phyloP scores from a whole-genome alignment of 2,888 invertebrate genomes.

The Neria commutata region DNA sequence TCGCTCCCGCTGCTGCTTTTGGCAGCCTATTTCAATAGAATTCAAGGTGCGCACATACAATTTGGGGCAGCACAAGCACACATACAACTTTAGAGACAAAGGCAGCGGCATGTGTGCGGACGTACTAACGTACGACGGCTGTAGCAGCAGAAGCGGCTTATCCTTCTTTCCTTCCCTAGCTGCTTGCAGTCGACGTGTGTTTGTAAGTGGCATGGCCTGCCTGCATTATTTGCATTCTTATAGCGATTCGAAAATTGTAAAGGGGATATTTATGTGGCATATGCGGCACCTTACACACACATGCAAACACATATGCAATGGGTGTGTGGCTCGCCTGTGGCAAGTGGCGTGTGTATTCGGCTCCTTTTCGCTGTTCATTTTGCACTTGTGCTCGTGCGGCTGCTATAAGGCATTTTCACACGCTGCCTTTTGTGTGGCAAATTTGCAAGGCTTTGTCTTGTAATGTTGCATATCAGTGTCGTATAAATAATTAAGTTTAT shows the following conservation, averaged over 20 bases:
- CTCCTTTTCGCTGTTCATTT: no score
- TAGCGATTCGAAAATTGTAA: not conserved
- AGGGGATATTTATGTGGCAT: constrained; percentile 1
- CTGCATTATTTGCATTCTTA: not conserved
- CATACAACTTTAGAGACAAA: no score
- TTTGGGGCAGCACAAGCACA: no score
- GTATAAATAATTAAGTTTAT: not conserved
- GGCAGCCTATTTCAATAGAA: no score
- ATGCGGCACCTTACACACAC: no score
- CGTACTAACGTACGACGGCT: no score
- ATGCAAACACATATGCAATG: not conserved
- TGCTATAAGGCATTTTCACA: not conserved
- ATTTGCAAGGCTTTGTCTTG: not conserved
- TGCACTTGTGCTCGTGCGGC: not conserved
- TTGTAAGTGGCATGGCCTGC: constrained; percentile 1
- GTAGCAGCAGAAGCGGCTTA: not conserved
- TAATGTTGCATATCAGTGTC: not conserved
- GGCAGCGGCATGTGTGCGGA: no score
- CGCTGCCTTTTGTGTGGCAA: not conserved
- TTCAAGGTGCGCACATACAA: not conserved
- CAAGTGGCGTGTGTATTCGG: not conserved
- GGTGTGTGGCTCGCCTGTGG: not conserved
- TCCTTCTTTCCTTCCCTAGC: not conserved
- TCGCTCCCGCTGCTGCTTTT: no score
- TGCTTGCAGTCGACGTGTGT: not conserved